Percentiles rank a stretch among this genome's conserved stretches.
phyloP scores from a whole-genome alignment of 2,113 vertebrate species.

The Gobiocypris rarus region DNA sequence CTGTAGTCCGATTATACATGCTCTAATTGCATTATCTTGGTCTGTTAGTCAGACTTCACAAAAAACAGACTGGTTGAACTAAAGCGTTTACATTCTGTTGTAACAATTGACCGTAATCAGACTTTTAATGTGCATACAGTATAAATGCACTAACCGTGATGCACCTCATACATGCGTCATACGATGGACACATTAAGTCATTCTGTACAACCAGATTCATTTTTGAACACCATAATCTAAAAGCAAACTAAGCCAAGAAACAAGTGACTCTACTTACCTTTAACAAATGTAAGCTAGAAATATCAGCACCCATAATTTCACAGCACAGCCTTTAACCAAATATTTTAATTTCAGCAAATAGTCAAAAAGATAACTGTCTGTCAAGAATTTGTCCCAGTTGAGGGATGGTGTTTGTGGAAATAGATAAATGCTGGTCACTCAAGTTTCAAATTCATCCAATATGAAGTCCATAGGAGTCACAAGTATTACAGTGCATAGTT shows the following conservation, averaged over 20 bases:
- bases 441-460: neutral
- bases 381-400: neutral
- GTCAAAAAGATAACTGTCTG: neutral
- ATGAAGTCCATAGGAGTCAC: neutral
- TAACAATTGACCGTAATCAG: neutral
- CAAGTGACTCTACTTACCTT: neutral
- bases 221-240: neutral
- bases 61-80: neutral
- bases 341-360: neutral
- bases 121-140: neutral
- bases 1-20: neutral
- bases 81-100: neutral
- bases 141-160: neutral
- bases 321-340: neutral
- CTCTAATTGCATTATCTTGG: neutral
- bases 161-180: conserved; percentile 30
- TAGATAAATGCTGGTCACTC: neutral
- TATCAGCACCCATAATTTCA: neutral
- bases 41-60: neutral
- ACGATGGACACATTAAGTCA: neutral
- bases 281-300: neutral
- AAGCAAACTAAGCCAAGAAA: neutral
- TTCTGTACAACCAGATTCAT: neutral
- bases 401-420: neutral
- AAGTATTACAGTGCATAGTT: neutral